Base-by-base conservation (phyloP, 2,113 vertebrate genomes). In the Sander vitreus region DNA sequence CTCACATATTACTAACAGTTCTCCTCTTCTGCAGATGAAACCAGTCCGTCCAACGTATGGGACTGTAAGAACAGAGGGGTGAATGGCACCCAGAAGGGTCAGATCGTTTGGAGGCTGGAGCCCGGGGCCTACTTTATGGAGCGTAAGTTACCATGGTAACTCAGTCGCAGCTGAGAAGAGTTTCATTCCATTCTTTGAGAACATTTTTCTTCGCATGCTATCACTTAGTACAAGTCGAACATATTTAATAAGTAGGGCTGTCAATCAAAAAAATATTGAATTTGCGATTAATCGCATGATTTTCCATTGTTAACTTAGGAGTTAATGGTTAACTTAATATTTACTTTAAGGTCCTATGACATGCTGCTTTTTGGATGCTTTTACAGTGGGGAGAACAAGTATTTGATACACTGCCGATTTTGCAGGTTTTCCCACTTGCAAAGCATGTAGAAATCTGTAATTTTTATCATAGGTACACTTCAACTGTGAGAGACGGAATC, bases 51-150 rank as follows among this genome's bases (percentile, higher is more conserved):
- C 86, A 99, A 99, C 57, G 97, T 99, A 92, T 99, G 98, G 98
- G 98, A 99, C 95, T 99, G 98, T 86, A 99, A 99, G 94, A 99
- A 99, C 84, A 94, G 98, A 81, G 98, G 98, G 51, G 97, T 99
- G 80, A 99, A 98, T 12, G 98, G 98, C 54, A 99, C 98, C 0
- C 98, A 99, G 83, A 98, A 97, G 92, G 98, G 98, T 65, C 98
- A 99, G 86, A 98, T 99, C 18, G 96, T 99, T 0, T 99, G 98
- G 98, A 95, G 97, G 85, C 96, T 99, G 89, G 98, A 99, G 86
- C 95, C 97, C 0, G 98, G 98, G n/a, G 97, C 97, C 7, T 99
- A 99, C 91, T 99, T 99, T 83, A 97, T 98, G 96, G 98, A 99
- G 91, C 96, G 98, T 99, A 92, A 98, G 97, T 97, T 45, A n/a